These are phyloP conservation scores for Ailurus styani DNA, from an alignment of 2,113 vertebrate species.

Conservation along the genomic window DNA sequence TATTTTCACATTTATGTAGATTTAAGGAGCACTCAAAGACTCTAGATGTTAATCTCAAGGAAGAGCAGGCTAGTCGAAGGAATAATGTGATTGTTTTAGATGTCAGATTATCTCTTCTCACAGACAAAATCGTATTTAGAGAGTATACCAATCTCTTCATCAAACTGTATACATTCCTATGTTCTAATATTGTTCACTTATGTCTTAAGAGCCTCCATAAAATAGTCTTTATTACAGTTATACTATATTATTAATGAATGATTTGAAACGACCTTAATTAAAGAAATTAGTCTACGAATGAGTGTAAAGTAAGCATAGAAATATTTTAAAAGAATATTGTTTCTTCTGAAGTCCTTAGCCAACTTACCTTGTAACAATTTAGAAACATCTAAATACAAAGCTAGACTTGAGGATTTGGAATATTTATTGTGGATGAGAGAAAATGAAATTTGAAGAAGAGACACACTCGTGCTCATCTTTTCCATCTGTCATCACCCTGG, in stretches of 20 bases:
- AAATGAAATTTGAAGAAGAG: not conserved
- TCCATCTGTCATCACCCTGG: not conserved
- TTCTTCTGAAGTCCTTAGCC: not conserved
- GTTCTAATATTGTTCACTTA: not conserved
- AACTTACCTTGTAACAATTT: not conserved
- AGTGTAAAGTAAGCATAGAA: not conserved
- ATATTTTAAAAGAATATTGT: not conserved
- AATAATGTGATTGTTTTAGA: not conserved
- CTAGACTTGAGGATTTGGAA: not conserved
- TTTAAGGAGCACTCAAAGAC: not conserved
- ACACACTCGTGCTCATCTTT: not conserved
- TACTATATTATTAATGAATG: not conserved
- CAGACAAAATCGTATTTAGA: not conserved
- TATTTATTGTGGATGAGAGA: not conserved
- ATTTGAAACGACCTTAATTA: not conserved
- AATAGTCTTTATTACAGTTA: not conserved
- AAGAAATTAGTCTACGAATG: not conserved
- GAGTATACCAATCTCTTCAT: not conserved
- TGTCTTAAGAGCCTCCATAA: not conserved
- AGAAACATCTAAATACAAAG: not conserved
- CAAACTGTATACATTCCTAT: not conserved
- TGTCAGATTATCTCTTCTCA: not conserved
- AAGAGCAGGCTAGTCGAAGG: not conserved
- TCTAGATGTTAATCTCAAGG: not conserved
- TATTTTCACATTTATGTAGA: not conserved